These are phyloP conservation scores for Sarcophilus harrisii DNA, from an alignment of 2,797 vertebrate genomes.

Conservation along the genomic window DNA sequence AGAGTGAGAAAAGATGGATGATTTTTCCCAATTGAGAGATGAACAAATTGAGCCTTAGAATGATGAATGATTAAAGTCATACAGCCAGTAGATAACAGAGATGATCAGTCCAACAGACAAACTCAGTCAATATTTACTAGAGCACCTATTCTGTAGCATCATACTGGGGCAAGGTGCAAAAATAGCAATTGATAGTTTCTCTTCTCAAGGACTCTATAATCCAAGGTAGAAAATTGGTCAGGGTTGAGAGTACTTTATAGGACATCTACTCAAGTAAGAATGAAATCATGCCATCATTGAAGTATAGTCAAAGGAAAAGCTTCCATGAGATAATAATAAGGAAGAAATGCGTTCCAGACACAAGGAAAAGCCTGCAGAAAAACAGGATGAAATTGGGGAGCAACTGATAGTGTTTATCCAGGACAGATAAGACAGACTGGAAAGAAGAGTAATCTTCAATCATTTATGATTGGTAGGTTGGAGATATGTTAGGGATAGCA, in stretches of 20 bases:
- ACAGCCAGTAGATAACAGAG: background rate
- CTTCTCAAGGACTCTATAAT: no score
- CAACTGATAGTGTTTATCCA: background rate
- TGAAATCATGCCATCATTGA: background rate
- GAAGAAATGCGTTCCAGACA: background rate
- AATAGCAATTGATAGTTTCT: background rate
- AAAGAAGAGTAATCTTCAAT: background rate
- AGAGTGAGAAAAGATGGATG: background rate
- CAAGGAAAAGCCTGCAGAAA: background rate
- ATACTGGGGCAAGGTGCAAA: background rate
- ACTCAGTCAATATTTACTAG: background rate
- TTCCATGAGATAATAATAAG: background rate
- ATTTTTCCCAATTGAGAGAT: background rate
- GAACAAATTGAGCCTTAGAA: background rate
- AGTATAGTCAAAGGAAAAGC: background rate
- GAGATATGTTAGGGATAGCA: background rate
- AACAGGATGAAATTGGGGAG: background rate
- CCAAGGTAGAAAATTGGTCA: background rate
- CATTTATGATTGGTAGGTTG: background rate
- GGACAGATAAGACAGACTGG: background rate
- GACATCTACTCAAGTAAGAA: background rate
- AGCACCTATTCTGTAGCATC: background rate
- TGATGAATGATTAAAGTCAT: background rate
- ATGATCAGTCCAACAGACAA: background rate
- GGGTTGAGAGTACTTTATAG: background rate